Conservation (phyloP, 2,113 vertebrate genomes). For the Sorex araneus region DNA sequence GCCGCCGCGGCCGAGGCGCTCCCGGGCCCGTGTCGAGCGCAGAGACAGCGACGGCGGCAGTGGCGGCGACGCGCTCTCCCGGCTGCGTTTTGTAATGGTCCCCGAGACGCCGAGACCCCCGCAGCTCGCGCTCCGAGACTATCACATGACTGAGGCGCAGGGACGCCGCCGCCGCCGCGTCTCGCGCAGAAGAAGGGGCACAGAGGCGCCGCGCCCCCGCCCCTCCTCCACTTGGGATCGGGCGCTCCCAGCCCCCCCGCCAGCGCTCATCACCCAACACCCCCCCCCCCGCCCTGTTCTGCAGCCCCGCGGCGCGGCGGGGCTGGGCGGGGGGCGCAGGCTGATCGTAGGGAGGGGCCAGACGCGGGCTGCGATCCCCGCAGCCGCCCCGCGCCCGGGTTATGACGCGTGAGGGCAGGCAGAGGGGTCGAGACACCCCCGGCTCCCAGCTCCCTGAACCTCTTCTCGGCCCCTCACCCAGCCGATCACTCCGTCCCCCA, state of each 20-base stretch:
- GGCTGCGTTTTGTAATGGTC: slow-evolving; percentile 92
- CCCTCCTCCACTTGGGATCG: not conserved
- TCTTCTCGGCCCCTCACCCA: slow-evolving; percentile 84
- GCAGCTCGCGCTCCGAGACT: slow-evolving; percentile 90
- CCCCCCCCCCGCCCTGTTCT: not conserved
- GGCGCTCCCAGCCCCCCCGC: not conserved
- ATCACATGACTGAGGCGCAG: slow-evolving; percentile 94
- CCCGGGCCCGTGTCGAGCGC: not conserved
- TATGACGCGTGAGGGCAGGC: not conserved
- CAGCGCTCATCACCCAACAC: not conserved
- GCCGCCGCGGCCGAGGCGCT: slow-evolving; percentile 64
- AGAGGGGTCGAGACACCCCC: not conserved
- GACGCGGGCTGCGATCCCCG: not conserved
- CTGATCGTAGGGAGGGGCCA: not conserved
- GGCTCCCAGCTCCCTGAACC: not conserved
- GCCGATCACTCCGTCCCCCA: not conserved
- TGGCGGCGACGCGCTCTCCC: slow-evolving; percentile 76
- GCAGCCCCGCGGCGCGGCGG: slow-evolving; percentile 3
- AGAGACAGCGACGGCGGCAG: slow-evolving; percentile 63
- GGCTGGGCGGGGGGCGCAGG: slow-evolving; percentile 19
- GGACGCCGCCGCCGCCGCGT: slow-evolving; percentile 82
- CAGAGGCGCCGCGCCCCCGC: slow-evolving; percentile 40
- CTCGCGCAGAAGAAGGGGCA: slow-evolving; percentile 76
- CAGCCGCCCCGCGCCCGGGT: not conserved
- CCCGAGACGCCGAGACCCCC: slow-evolving; percentile 90